Base-by-base conservation (phyloP, 1,140 invertebrate species). In the Ceratina japonica region DNA sequence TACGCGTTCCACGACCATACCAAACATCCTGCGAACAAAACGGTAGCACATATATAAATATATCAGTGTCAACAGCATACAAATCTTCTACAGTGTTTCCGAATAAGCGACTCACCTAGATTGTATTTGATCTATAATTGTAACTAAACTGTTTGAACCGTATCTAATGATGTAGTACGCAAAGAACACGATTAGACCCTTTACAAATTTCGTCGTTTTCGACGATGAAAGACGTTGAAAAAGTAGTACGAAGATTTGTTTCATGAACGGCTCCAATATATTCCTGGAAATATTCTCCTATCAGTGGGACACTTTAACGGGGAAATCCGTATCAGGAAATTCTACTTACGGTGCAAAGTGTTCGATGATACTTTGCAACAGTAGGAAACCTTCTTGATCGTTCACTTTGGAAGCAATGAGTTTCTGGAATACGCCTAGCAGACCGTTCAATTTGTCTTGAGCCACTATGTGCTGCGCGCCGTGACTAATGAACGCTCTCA, bases 351-450 rank as follows among this genome's bases (percentile, higher is more conserved):
- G 91, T 75, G 95, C 94, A 85, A 96, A 94, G 88, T 97, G 93
- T 89, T 95, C 95, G 58, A 99, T 94, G 69, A 99, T 94, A 69
- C 94, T 95, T 91, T 98, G 97, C 31, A 99, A 94, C 1, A 99
- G 92, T 89, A 96, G 95, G 90, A 99, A 99, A 37, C 98, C 98
- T 93, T 99, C 98, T 86, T 99, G 97, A 92, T 99, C 98, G 89
- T 99, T 98, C 0, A 95, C 94, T 93, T 98, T 98, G 0, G 98
- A 99, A 4, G 98, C 97, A 83, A 99, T 98, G 78, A 99, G 92
- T 92, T 99, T 99, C 90, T 99, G 98, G 90, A 99, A 99, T 20
- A 99, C 96, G 24, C 98, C 98, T 13, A 99, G 91, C 77, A 99
- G 94, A 54, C 96, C 97, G 90, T 94, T 96, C 94, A 96, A 91